phyloP scores from a whole-genome alignment of 2,888 invertebrate genomes.

The Amphipyra berbera region DNA sequence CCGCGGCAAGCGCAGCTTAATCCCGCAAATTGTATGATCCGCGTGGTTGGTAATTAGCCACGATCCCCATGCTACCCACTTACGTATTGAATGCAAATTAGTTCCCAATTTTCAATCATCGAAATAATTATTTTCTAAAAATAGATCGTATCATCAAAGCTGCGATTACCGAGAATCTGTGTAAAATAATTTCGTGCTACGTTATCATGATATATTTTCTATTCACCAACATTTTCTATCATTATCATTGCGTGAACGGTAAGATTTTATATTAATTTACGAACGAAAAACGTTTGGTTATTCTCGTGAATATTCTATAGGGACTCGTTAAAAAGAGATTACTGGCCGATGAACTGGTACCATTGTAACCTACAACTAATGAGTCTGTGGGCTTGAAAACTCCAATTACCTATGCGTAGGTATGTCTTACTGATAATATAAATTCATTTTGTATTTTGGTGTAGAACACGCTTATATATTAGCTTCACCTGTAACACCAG shows the following conservation, averaged over 20 bases:
- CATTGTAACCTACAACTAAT: conserved; percentile 37
- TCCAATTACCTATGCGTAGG: no score
- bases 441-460: no score
- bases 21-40: no score
- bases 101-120: not conserved
- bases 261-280: not conserved
- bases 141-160: not conserved
- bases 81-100: no score
- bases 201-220: not conserved
- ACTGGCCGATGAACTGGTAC: conserved; percentile 37
- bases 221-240: not conserved
- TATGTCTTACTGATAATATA: no score
- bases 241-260: not conserved
- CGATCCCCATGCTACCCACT: no score
- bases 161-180: not conserved
- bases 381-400: conserved; percentile 8
- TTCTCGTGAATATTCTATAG: conserved; percentile 21
- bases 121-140: not conserved
- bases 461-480: no score
- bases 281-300: conserved; percentile 15
- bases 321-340: conserved; percentile 54
- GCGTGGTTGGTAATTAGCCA: no score
- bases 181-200: not conserved
- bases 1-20: no score
- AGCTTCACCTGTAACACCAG: no score